Evolutionary conservation across 2,113 vertebrate genomes (phyloP), one percentile per base, ranked within the genome.

Genomic region (Melanerpes formicivorus): DNA sequence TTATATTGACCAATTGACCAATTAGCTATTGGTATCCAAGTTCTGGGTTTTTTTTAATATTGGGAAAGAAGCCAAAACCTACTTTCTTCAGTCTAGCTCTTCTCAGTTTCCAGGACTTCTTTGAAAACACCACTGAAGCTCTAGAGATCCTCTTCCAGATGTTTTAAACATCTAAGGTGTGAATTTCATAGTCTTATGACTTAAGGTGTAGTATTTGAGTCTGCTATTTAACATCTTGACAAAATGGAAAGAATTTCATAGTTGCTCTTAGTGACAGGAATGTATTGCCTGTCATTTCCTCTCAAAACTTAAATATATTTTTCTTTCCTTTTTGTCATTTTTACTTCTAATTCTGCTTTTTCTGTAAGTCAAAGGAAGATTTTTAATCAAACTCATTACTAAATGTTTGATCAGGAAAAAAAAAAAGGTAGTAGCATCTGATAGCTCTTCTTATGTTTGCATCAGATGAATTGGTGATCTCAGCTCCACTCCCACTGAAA

Each of bases 221-320:
- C 23, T 88, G 8, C 11, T 88, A 23, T 74, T 90, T 85, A 85
- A 77, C 9, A 21, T 44, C 3, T 7, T 74, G 50, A 70, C 77
- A 60, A 82, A 91, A 91, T 83, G 17, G 60, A 94, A 91, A 66
- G 46, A 66, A 88, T 77, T 74, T 83, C 32, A 37, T 67, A 34
- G 23, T 23, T 85, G 27, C 32, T 48, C 48, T 84, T 65, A 69
- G 44, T 22, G 11, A 69, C 18, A 81, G 37, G 22, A 87, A 52
- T 4, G 32, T 30, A 71, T 32, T 50, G 34, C 5, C 14, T 67
- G 3, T 52, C 4, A 63, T 93, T 80, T 60, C 19, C 15, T 44
- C 19, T 16, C 14, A 27, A 14, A n/a, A 10, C 18, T 78, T 10
- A 64, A 22, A 29, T 17, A 0, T 4, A 14, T 23, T 44, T 55